A percentile compares a stretch with the other conserved stretches of the same genome.
Evolutionary conservation across 2,797 vertebrate genomes (phyloP).

Genomic region (Danio kyathit): DNA sequence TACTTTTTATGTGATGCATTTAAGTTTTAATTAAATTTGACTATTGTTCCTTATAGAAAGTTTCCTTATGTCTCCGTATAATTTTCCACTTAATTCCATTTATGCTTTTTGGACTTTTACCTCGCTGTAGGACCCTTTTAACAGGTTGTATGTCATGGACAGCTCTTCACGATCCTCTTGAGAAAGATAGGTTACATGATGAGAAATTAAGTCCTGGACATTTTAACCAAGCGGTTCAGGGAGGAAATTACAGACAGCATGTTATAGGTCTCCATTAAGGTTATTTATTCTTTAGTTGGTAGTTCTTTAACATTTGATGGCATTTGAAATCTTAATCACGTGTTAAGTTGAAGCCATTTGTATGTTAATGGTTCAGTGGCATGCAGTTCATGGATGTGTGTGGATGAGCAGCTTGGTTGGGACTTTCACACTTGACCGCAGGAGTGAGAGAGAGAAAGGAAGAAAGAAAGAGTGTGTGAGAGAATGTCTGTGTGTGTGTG

Average conservation of each 20-base stretch:
- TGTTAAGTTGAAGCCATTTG: constrained; percentile 81
- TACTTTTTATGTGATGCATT: not conserved
- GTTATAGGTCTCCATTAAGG: constrained; percentile 65
- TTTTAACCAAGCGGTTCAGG: constrained; percentile 69
- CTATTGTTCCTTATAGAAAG: not conserved
- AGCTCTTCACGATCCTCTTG: constrained; percentile 61
- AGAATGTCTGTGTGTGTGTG: too few species aligned
- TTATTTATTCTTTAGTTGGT: constrained; percentile 78
- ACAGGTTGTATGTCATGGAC: constrained; percentile 23
- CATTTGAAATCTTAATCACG: constrained; percentile 78
- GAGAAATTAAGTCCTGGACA: constrained; percentile 70
- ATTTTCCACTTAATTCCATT: not conserved
- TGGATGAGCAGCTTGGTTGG: constrained; percentile 66
- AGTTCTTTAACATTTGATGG: constrained; percentile 83
- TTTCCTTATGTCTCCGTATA: not conserved
- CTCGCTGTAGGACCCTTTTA: not conserved
- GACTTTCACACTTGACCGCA: constrained; percentile 56
- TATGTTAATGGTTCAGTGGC: constrained; percentile 82
- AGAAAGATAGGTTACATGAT: constrained; percentile 64
- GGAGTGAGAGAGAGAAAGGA: constrained; percentile 11
- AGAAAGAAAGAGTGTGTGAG: constrained; percentile 18
- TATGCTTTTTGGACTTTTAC: not conserved
- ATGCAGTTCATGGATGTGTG: constrained; percentile 77
- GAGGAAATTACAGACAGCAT: constrained; percentile 66
- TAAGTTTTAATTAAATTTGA: not conserved